Evolutionary conservation across 2,113 vertebrate species (phyloP).

Genomic region (Leiothrix lutea): DNA sequence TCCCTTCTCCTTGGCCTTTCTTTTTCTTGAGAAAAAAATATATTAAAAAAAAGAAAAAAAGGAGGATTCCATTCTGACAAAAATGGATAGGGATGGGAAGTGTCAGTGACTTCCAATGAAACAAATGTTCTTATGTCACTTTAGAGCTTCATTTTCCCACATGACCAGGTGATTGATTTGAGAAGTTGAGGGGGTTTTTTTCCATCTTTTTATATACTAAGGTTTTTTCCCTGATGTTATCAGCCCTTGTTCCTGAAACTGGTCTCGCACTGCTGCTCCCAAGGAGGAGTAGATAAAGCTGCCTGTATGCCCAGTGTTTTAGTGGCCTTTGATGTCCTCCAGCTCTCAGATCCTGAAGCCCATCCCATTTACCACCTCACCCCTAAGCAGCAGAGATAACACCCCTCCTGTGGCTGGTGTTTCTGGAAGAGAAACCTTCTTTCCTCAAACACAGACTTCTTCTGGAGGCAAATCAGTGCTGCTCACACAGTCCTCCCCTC

Average conservation of each 20-base stretch:
- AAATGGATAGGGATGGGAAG: neutral
- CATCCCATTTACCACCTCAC: neutral
- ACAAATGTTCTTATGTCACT: neutral
- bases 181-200: rapidly evolving
- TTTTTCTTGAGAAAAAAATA: neutral
- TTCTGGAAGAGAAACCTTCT: neutral
- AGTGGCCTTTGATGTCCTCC: neutral
- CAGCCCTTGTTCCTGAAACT: neutral
- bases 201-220: neutral
- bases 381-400: neutral
- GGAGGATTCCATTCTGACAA: neutral
- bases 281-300: neutral
- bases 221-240: neutral
- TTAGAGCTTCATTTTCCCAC: neutral
- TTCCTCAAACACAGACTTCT: neutral
- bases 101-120: neutral
- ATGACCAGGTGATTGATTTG: neutral
- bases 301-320: rapidly evolving
- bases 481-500: neutral
- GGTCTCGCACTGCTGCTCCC: rapidly evolving
- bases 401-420: neutral
- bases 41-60: neutral
- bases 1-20: neutral
- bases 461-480: neutral
- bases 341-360: neutral